Evolutionary conservation across 2,888 invertebrate genomes (phyloP).

Genomic region (Loripinus fragilis): DNA sequence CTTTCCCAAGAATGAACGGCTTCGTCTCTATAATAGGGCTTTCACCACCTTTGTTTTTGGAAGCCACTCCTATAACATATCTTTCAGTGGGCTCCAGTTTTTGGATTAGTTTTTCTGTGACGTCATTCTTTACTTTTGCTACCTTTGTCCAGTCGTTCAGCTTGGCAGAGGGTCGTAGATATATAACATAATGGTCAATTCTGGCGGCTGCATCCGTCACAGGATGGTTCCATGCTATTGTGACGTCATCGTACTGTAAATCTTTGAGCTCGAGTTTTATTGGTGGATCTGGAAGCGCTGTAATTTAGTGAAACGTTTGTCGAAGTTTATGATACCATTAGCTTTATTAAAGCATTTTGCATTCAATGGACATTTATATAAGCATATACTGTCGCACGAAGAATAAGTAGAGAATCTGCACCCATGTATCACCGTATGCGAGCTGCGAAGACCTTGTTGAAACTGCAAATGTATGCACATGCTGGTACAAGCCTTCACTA

Average conservation of each 20-base stretch:
- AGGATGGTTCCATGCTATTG: not conserved
- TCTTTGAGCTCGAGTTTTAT: not conserved
- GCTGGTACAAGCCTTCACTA: no score
- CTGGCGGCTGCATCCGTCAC: not conserved
- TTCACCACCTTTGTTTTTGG: slow-evolving; percentile 29
- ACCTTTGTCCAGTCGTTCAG: not conserved
- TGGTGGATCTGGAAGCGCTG: slow-evolving; percentile 16
- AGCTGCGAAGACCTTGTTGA: no score
- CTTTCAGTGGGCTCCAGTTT: slow-evolving; percentile 20
- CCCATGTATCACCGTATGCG: no score
- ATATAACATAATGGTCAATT: not conserved
- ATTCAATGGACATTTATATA: no score
- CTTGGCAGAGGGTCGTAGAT: not conserved
- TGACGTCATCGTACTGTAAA: not conserved
- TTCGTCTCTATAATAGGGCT: slow-evolving; percentile 42
- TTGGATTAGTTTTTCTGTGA: not conserved
- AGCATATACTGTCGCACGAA: no score
- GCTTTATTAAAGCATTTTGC: no score
- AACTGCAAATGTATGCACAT: no score
- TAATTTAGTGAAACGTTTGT: no score
- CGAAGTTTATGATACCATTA: no score
- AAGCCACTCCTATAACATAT: slow-evolving; percentile 46
- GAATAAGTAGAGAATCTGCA: no score
- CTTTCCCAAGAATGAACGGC: slow-evolving; percentile 28
- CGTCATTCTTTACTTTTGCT: not conserved